Conservation (phyloP, 1,140 invertebrate genomes). For the Paracyclopina nana region DNA sequence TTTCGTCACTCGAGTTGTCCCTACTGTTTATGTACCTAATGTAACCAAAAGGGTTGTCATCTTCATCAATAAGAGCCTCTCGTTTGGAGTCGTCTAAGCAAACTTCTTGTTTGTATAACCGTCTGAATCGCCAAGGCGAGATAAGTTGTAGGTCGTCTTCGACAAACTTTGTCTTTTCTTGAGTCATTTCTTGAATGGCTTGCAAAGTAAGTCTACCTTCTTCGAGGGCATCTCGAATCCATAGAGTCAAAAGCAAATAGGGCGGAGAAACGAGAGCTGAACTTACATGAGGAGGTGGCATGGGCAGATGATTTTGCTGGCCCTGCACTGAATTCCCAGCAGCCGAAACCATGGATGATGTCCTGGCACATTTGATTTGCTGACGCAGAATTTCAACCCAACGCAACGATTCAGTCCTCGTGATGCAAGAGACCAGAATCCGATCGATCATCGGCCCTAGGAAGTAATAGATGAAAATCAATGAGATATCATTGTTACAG, state of each 20-base stretch:
- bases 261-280: conserved; percentile 37
- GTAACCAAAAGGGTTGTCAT: too few species aligned
- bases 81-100: too few species aligned
- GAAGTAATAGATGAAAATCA: conserved; percentile 17
- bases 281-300: conserved; percentile 35
- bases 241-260: neutral
- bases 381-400: conserved; percentile 59
- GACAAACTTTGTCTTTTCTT: too few species aligned
- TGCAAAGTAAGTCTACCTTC: too few species aligned
- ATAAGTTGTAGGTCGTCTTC: too few species aligned
- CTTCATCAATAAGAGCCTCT: too few species aligned
- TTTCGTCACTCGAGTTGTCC: too few species aligned
- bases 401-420: conserved; percentile 54
- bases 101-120: too few species aligned
- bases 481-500: neutral
- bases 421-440: conserved; percentile 63
- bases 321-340: neutral
- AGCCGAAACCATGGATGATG: neutral
- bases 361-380: conserved; percentile 29
- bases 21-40: too few species aligned
- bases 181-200: too few species aligned
- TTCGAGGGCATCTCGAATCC: conserved; percentile 3
- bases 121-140: too few species aligned
- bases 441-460: conserved; percentile 69
- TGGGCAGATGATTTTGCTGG: conserved; percentile 21